A percentile compares a stretch with the other conserved stretches of the same genome.
Conservation (phyloP, 2,888 invertebrate species). For the Meghimatium bilineatum region DNA sequence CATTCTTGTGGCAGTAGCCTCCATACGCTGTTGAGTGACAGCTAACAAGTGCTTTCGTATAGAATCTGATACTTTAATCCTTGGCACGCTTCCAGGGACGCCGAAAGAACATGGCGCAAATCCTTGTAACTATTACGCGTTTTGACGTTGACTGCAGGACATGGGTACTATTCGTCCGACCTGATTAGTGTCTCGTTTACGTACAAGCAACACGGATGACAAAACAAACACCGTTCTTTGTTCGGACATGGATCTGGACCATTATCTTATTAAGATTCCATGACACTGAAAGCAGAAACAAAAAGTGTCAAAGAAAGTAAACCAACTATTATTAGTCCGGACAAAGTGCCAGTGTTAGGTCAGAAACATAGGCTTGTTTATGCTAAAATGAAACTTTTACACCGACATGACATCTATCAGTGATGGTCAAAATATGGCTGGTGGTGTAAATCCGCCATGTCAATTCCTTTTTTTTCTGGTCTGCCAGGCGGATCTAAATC, state of each 20-base stretch:
- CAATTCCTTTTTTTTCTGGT: too few relatives aligned
- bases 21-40: slow-evolving; percentile 8
- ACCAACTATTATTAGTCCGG: too few relatives aligned
- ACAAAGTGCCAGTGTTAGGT: too few relatives aligned
- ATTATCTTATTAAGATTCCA: background rate
- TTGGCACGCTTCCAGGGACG: background rate
- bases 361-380: too few relatives aligned
- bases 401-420: too few relatives aligned
- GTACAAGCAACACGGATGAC: background rate
- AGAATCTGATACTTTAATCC: background rate
- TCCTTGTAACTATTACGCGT: slow-evolving; percentile 9
- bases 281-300: slow-evolving; percentile 3
- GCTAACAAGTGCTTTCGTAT: slow-evolving; percentile 8
- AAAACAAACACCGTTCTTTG: background rate
- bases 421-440: too few relatives aligned
- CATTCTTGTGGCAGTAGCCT: background rate
- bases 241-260: background rate
- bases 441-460: too few relatives aligned
- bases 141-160: background rate
- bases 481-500: too few relatives aligned
- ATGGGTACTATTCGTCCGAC: background rate
- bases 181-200: background rate
- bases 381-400: too few relatives aligned
- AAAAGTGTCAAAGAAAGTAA: too few relatives aligned
- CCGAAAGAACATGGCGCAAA: background rate